Percentiles rank a stretch among this genome's conserved stretches.
These are phyloP conservation scores for Byasa hedistus DNA, from an alignment of 2,888 invertebrate species.

Conservation along the genomic window DNA sequence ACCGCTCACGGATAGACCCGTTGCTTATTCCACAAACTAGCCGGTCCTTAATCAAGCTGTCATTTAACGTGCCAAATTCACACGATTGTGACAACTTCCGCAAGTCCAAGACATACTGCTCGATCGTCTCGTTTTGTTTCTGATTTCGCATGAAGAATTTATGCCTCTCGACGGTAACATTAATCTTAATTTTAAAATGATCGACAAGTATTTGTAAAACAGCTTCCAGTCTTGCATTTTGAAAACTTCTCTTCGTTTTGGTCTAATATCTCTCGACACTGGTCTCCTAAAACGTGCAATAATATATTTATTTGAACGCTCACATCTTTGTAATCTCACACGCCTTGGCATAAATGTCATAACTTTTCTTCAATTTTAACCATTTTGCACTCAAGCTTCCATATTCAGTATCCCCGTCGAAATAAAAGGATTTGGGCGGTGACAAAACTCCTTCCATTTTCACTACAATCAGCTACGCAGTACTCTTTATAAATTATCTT, in stretches of 20 bases:
- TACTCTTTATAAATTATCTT: no score
- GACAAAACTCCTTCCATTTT: no score
- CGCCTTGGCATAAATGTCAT: not conserved
- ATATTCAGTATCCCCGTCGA: not conserved
- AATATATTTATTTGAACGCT: not conserved
- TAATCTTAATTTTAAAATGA: no score
- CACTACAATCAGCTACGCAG: no score
- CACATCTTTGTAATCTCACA: not conserved
- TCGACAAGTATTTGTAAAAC: not conserved
- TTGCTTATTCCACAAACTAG: not conserved
- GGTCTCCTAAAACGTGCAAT: not conserved
- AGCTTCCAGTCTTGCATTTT: not conserved
- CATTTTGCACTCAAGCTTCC: not conserved
- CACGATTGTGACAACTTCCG: not conserved
- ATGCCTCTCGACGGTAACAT: no score
- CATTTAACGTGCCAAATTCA: not conserved
- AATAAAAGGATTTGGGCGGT: no score
- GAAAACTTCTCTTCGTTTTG: not conserved
- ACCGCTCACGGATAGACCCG: not conserved
- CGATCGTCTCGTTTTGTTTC: not conserved
- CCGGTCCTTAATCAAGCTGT: not conserved
- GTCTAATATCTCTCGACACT: not conserved
- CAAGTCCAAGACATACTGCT: not conserved
- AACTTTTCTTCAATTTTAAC: not conserved
- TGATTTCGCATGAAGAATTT: not conserved